Conservation (phyloP, 1,140 invertebrate species). For the Drosophila grimshawi region DNA sequence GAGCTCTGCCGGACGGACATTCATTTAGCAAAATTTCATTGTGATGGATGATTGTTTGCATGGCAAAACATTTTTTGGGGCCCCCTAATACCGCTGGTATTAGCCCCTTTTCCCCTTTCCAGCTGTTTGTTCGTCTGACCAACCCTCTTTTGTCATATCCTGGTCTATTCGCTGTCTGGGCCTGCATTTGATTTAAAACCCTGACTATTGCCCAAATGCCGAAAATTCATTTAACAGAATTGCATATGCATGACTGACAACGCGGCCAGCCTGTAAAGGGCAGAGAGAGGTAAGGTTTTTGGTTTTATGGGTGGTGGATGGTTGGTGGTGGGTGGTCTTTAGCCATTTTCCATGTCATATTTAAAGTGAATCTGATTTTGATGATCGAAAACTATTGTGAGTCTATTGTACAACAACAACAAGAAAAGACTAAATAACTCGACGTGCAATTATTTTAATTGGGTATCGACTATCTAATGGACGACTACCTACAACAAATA, state of each 20-base stretch:
- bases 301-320: no score
- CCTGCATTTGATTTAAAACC: constrained; percentile 37
- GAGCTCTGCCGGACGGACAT: constrained; percentile 23
- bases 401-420: constrained; percentile 43
- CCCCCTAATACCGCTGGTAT: constrained; percentile 38
- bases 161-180: not conserved
- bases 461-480: constrained; percentile 8
- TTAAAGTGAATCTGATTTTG: constrained; percentile 42
- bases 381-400: constrained; percentile 35
- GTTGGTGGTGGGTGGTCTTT: not conserved
- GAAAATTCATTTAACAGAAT: constrained; percentile 57
- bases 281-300: not conserved
- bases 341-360: not conserved
- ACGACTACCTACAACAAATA: not conserved
- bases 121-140: constrained; percentile 1
- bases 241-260: constrained; percentile 56
- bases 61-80: constrained; percentile 63
- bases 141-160: constrained; percentile 8
- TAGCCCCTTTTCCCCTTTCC: not conserved
- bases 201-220: constrained; percentile 37
- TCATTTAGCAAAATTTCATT: constrained; percentile 62
- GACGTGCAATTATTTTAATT: constrained; percentile 23
- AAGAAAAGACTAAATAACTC: constrained; percentile 6
- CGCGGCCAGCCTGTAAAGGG: not conserved
- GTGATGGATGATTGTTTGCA: constrained; percentile 79